Evolutionary conservation across 1,140 invertebrate genomes (phyloP), one percentile per base, ranked within the genome.

Genomic region (Chironomus tepperi): DNA sequence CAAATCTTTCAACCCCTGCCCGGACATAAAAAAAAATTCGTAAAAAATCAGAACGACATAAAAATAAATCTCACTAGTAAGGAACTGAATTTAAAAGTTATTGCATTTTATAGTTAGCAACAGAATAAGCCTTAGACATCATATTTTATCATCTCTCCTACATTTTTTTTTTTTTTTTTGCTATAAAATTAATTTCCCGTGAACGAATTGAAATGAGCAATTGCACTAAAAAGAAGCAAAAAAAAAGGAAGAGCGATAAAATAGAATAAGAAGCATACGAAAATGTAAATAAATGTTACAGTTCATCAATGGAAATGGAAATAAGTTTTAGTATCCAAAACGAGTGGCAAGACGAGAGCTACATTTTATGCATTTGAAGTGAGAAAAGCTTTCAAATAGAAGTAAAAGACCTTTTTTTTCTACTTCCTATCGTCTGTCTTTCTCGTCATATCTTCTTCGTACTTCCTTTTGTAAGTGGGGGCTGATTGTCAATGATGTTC

Each of bases 181-280:
- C 47, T 47, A 57, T 57, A 57, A 57, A 57, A 57, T 57, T 57
- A 57, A 57, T 57, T 57, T 57, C 47, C 47, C 47, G 47, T 57
- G 47, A 57, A 57, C n/a, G n/a, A 57, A 57, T 57, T 57, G 47
- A 57, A 57, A 57, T 57, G 47, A 57, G 47, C 47, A 57, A n/a
- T 57, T 57, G 47, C 47, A 57, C 12, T 57, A n/a, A 57, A 57
- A 57, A n/a, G 3, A 57, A n/a, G 12, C 3, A 57, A 7, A 47
- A n/a, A 57, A 57, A 57, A n/a, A 57, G 12, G 47, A 57, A 57
- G 12, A 57, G 47, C 24, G 24, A 34, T 34, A 34, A 34, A 34
- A 34, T 2, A 34, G 24, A 34, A 34, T 1, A 57, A 10, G 47
- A n/a, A n/a, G 12, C 5, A 57, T 57, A n/a, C 47, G 47, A 57